Conservation (phyloP, 2,797 vertebrate genomes). For the Gymnodraco acuticeps region DNA sequence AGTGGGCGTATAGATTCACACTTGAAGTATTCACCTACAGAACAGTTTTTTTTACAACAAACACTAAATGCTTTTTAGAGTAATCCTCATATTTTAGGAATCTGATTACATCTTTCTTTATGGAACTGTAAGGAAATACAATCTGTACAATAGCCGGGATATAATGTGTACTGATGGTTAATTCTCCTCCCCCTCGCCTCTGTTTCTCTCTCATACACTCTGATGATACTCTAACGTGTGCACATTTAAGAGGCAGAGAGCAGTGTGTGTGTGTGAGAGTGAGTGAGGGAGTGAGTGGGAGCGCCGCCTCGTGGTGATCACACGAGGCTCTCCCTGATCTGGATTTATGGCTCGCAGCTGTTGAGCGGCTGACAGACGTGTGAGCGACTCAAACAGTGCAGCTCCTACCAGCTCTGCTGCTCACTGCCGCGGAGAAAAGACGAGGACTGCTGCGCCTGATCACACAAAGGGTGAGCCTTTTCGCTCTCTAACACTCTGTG, state of each 20-base stretch:
- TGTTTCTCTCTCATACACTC: background rate
- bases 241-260: slow-evolving; percentile 38
- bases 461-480: slow-evolving; percentile 76
- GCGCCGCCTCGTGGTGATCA: slow-evolving; percentile 74
- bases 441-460: slow-evolving; percentile 53
- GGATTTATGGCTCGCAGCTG: slow-evolving; percentile 89
- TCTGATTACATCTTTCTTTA: no score
- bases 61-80: no score
- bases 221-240: slow-evolving; percentile 48
- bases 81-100: no score
- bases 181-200: background rate
- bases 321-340: slow-evolving; percentile 64
- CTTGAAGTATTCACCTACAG: no score
- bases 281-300: slow-evolving; percentile 57
- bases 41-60: no score
- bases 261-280: no score
- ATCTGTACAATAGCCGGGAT: no score
- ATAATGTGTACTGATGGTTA: background rate
- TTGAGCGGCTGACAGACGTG: slow-evolving; percentile 84
- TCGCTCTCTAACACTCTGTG: background rate
- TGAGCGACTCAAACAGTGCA: slow-evolving; percentile 71
- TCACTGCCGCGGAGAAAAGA: slow-evolving; percentile 51
- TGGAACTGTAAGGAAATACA: no score
- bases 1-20: no score
- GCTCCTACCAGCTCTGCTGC: slow-evolving; percentile 60